phyloP scores from a whole-genome alignment of 2,113 vertebrate species.

The Hystrix brachyura region DNA sequence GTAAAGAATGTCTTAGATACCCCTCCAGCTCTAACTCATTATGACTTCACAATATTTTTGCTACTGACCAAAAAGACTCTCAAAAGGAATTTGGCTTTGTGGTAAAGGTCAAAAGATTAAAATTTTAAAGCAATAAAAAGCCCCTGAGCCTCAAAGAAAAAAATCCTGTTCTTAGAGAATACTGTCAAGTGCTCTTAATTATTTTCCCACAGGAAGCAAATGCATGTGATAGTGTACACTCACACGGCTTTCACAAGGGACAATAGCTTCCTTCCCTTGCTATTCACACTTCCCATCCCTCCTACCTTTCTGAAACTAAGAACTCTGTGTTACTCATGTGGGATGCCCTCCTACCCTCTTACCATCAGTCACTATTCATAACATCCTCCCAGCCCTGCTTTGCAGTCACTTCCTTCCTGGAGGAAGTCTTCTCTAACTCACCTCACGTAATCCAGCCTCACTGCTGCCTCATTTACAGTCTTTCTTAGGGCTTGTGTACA shows the following conservation, averaged over 20 bases:
- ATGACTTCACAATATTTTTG: conserved; percentile 6
- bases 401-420: conserved; percentile 72
- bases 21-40: not conserved
- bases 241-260: not conserved
- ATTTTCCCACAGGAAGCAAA: conserved; percentile 71
- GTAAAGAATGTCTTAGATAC: not conserved
- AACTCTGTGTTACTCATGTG: not conserved
- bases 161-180: conserved; percentile 77
- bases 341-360: conserved; percentile 9
- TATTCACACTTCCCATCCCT: conserved; percentile 41
- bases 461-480: not conserved
- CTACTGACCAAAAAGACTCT: conserved; percentile 40
- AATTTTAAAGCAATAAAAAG: conserved; percentile 50
- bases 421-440: conserved; percentile 56
- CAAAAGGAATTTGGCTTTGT: conserved; percentile 57
- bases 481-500: not conserved
- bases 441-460: conserved; percentile 18
- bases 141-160: not conserved
- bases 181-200: not conserved
- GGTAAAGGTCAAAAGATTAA: conserved; percentile 47
- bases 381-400: conserved; percentile 57
- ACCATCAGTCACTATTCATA: not conserved
- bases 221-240: not conserved
- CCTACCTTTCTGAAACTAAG: conserved; percentile 30
- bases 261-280: conserved; percentile 26